Evolutionary conservation across 2,888 invertebrate genomes (phyloP).

Genomic region (Sesamia inferens): DNA sequence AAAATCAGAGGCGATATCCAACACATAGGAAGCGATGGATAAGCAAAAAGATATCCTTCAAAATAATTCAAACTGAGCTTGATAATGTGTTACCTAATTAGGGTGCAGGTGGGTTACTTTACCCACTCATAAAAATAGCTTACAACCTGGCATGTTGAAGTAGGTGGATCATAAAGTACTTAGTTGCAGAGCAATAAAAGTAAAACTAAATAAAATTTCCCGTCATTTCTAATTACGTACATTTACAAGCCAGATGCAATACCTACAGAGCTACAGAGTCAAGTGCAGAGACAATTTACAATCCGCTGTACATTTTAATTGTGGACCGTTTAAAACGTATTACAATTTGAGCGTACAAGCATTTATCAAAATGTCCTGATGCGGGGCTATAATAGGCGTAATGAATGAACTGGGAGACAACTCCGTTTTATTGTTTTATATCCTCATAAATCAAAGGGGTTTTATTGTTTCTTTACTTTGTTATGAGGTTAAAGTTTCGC

Average conservation of each 20-base stretch:
- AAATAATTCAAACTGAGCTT: not conserved
- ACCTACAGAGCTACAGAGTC: conserved; percentile 41
- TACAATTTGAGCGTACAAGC: conserved; percentile 74
- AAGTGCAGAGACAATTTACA: conserved; percentile 73
- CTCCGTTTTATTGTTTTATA: conserved; percentile 74
- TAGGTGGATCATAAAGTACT: not conserved
- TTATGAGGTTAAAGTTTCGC: conserved; percentile 55
- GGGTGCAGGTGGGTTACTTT: not conserved
- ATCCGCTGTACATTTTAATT: conserved; percentile 79
- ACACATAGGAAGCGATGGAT: not conserved
- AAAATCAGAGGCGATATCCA: not conserved
- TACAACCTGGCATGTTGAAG: not conserved
- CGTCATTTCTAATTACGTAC: conserved; percentile 73
- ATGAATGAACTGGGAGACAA: conserved; percentile 69
- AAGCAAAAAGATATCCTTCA: not conserved
- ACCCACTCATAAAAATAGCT: not conserved
- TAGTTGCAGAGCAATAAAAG: conserved; percentile 8
- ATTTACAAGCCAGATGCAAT: conserved; percentile 65
- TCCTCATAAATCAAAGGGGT: conserved; percentile 73
- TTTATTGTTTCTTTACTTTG: conserved; percentile 69
- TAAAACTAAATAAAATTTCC: conserved; percentile 34
- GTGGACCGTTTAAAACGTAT: conserved; percentile 77
- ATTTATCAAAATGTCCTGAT: conserved; percentile 76
- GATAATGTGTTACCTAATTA: not conserved
- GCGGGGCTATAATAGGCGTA: conserved; percentile 68